Percentiles rank a stretch among this genome's conserved stretches.
phyloP scores from a whole-genome alignment of 1,140 invertebrate genomes.

The Scylla paramamosain region DNA sequence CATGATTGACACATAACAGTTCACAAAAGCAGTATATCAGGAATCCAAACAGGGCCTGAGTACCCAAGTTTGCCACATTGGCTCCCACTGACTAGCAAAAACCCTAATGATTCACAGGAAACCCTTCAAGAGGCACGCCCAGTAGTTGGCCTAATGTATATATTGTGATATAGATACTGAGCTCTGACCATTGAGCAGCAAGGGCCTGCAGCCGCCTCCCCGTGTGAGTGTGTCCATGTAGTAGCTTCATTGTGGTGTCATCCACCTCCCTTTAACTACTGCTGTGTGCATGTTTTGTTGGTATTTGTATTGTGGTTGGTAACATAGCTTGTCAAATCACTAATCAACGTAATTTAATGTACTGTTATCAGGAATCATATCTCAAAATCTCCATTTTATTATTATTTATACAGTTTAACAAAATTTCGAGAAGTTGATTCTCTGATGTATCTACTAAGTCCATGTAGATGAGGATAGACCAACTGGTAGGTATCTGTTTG shows the following conservation, averaged over 20 bases:
- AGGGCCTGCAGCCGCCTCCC: constrained; percentile 37
- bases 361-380: constrained; percentile 65
- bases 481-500: constrained; percentile 70
- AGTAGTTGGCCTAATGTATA: constrained; percentile 68
- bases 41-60: neutral
- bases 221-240: constrained; percentile 68
- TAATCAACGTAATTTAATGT: constrained; percentile 70
- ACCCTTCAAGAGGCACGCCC: constrained; percentile 32
- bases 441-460: constrained; percentile 70
- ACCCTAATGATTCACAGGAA: constrained; percentile 38
- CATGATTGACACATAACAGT: constrained; percentile 33
- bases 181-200: constrained; percentile 39
- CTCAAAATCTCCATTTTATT: constrained; percentile 53
- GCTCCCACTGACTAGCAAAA: constrained; percentile 37
- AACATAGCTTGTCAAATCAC: constrained; percentile 73
- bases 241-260: constrained; percentile 72
- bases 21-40: constrained; percentile 16
- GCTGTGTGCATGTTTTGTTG: constrained; percentile 75
- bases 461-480: constrained; percentile 69
- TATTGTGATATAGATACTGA: constrained; percentile 64
- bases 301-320: constrained; percentile 75
- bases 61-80: constrained; percentile 21
- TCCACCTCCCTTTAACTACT: constrained; percentile 65
- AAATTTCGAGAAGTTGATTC: constrained; percentile 54
- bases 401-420: constrained; percentile 59